phyloP scores from a whole-genome alignment of 2,797 vertebrate genomes.

The Psittacula echo region DNA sequence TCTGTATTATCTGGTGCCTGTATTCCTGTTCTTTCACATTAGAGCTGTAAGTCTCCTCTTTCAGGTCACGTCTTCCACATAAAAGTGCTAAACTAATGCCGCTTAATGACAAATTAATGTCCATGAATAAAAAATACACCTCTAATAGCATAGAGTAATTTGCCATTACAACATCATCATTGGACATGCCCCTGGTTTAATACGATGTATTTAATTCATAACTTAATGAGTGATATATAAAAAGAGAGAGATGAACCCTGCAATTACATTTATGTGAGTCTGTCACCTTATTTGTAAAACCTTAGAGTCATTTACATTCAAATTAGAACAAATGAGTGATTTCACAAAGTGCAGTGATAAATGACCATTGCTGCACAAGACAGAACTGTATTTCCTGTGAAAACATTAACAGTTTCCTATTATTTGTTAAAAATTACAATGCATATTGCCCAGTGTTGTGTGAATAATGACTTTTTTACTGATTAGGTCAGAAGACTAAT shows the following conservation, averaged over 20 bases:
- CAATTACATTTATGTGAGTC: constrained; percentile 90
- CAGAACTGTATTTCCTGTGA: constrained; percentile 82
- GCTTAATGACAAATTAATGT: constrained; percentile 91
- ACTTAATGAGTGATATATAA: constrained; percentile 91
- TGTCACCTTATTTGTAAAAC: constrained; percentile 91
- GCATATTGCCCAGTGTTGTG: constrained; percentile 84
- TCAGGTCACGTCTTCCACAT: constrained; percentile 86
- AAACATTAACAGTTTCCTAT: constrained; percentile 84
- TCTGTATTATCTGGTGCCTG: constrained; percentile 47
- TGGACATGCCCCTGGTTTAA: constrained; percentile 91
- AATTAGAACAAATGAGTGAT: constrained; percentile 90
- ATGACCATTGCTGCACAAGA: constrained; percentile 81
- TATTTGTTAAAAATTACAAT: constrained; percentile 88
- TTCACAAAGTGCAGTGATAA: constrained; percentile 87
- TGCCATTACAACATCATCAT: constrained; percentile 91
- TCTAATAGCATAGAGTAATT: constrained; percentile 89
- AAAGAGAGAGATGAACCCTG: constrained; percentile 88
- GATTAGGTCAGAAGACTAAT: constrained; percentile 86
- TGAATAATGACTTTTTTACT: constrained; percentile 87
- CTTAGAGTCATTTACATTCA: constrained; percentile 90
- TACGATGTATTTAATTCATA: constrained; percentile 91
- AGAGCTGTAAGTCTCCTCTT: constrained; percentile 77
- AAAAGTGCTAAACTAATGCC: constrained; percentile 89
- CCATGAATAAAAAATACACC: constrained; percentile 90
- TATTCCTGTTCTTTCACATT: constrained; percentile 64